Conservation (phyloP, 2,888 invertebrate genomes). For the Napeogenes inachia region DNA sequence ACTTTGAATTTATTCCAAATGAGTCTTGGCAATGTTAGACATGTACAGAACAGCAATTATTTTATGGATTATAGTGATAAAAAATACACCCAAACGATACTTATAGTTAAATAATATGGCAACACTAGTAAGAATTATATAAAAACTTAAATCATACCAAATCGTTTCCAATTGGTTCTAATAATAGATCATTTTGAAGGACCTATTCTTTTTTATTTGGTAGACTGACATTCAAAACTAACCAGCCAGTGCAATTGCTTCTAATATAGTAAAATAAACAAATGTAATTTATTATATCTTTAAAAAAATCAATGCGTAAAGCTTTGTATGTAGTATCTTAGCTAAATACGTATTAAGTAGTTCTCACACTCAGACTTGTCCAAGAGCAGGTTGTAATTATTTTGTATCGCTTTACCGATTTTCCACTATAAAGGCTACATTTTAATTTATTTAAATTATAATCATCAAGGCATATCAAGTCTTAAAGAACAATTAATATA, state of each 20-base stretch:
- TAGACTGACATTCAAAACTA: too few relatives aligned
- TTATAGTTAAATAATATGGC: background rate
- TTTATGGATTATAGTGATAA: background rate
- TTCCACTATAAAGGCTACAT: slow-evolving; percentile 13
- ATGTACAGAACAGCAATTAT: background rate
- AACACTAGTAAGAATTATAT: background rate
- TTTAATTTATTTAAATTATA: background rate
- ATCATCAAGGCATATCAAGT: background rate
- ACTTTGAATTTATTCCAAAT: background rate
- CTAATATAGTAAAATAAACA: too few relatives aligned
- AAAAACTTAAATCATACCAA: background rate
- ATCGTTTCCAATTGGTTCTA: background rate
- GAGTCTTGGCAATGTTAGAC: background rate
- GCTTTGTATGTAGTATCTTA: slow-evolving; percentile 17
- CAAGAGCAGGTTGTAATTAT: slow-evolving; percentile 19
- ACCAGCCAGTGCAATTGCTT: background rate
- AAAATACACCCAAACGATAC: background rate
- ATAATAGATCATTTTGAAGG: background rate
- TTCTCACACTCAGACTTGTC: slow-evolving; percentile 28
- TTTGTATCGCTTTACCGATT: slow-evolving; percentile 17
- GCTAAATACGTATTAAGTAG: slow-evolving; percentile 13
- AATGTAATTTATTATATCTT: too few relatives aligned
- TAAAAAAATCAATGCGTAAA: slow-evolving; percentile 12
- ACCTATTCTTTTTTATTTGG: too few relatives aligned
- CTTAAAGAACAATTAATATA: too few relatives aligned